Evolutionary conservation across 1,140 invertebrate genomes (phyloP).

Genomic region (Matsumurasca onukii): DNA sequence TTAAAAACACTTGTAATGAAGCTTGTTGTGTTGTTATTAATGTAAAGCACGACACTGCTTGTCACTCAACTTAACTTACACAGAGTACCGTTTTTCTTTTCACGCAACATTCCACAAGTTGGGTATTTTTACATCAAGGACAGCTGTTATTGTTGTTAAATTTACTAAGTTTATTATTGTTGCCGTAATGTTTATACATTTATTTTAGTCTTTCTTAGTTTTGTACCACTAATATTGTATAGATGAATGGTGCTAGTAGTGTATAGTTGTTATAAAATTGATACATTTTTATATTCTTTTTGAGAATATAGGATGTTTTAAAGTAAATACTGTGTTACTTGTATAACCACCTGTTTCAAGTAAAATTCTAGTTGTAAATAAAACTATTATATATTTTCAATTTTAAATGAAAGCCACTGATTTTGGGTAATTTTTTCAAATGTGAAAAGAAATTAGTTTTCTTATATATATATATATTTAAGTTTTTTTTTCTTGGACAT

Average conservation of each 20-base stretch:
- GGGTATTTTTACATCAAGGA: neutral
- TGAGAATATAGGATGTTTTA: constrained; percentile 24
- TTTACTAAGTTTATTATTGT: neutral
- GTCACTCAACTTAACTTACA: neutral
- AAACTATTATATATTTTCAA: too few relatives aligned
- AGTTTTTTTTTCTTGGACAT: too few relatives aligned
- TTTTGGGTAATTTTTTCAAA: too few relatives aligned
- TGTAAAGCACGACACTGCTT: neutral
- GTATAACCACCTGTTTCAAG: too few relatives aligned
- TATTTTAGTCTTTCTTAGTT: neutral
- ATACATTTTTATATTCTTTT: constrained; percentile 22
- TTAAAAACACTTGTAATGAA: neutral
- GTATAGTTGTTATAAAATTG: constrained; percentile 16
- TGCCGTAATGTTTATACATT: neutral
- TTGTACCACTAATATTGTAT: constrained; percentile 7
- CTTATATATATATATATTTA: too few relatives aligned
- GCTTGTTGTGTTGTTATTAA: neutral
- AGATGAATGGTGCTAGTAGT: constrained; percentile 25
- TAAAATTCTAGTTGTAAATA: too few relatives aligned
- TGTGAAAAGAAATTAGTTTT: too few relatives aligned
- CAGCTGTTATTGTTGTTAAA: neutral
- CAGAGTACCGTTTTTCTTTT: too few relatives aligned
- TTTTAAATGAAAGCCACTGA: too few relatives aligned
- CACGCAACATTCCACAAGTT: neutral
- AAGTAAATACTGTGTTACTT: neutral